These are phyloP conservation scores for Lithophane semibrunnea DNA, from an alignment of 2,888 invertebrate genomes.

Conservation along the genomic window DNA sequence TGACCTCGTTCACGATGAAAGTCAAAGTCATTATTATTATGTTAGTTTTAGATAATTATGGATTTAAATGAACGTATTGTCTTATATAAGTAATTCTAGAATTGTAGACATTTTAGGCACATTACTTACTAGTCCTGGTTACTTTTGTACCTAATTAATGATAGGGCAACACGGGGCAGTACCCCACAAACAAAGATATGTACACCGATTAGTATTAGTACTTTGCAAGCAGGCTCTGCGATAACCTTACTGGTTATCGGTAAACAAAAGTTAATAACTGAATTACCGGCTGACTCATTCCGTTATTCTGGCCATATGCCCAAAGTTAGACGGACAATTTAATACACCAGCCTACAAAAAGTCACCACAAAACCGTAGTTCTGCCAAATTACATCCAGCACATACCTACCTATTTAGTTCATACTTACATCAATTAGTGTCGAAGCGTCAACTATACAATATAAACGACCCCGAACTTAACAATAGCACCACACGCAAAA, in stretches of 20 bases:
- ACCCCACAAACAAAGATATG: not conserved
- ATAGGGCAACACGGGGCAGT: not conserved
- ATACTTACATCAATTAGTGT: constrained; percentile 66
- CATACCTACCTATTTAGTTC: constrained; percentile 51
- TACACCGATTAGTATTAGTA: not conserved
- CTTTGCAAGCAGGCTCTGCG: not conserved
- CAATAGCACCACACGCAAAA: constrained; percentile 85
- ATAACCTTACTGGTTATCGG: not conserved
- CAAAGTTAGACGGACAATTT: not conserved
- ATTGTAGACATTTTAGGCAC: not conserved
- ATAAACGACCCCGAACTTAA: constrained; percentile 71
- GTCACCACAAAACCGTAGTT: not conserved
- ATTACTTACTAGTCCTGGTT: not conserved
- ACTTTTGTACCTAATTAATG: not conserved
- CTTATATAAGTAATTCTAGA: not conserved
- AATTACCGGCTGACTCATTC: not conserved
- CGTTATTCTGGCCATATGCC: not conserved
- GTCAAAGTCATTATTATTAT: constrained; percentile 9
- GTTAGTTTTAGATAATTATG: constrained; percentile 19
- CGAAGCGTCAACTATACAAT: constrained; percentile 57
- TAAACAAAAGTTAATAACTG: not conserved
- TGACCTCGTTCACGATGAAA: not conserved
- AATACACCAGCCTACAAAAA: not conserved
- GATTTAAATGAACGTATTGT: constrained; percentile 26
- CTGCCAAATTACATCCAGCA: constrained; percentile 5